Percentiles rank a stretch among this genome's conserved stretches.
phyloP scores from a whole-genome alignment of 2,888 invertebrate genomes.

The Linhomoeus sp. region DNA sequence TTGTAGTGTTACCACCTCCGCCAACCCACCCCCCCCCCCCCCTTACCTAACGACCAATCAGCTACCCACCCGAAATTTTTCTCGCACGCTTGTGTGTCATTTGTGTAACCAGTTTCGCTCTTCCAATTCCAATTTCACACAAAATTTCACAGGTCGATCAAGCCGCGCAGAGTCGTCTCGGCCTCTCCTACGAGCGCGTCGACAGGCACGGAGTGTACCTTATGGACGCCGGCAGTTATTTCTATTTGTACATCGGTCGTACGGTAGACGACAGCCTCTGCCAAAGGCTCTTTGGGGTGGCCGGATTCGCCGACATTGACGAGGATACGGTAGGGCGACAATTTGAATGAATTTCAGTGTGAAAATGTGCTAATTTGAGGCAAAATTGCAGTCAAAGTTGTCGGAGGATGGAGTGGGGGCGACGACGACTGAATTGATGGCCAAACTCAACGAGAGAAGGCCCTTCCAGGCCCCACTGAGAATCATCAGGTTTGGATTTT shows the following conservation, averaged over 20 bases:
- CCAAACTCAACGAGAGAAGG: constrained; percentile 60
- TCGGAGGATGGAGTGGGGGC: constrained; percentile 47
- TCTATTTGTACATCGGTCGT: constrained; percentile 64
- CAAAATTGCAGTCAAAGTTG: constrained; percentile 52
- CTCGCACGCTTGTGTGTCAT: too few species aligned
- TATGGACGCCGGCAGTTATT: constrained; percentile 60
- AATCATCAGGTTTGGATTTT: constrained; percentile 16
- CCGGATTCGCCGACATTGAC: constrained; percentile 48
- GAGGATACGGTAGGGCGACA: constrained; percentile 40
- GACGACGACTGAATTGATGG: constrained; percentile 60
- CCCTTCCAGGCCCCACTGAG: constrained; percentile 56
- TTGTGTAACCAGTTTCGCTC: too few species aligned
- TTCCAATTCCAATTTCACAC: too few species aligned
- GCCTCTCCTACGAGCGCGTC: constrained; percentile 54
- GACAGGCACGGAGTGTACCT: constrained; percentile 66
- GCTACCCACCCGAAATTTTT: too few species aligned
- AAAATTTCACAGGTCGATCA: too few species aligned
- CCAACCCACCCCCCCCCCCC: too few species aligned
- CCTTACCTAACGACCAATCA: too few species aligned
- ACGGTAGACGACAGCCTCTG: constrained; percentile 53
- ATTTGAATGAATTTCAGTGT: background rate
- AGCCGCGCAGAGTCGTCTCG: constrained; percentile 48
- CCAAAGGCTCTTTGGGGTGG: constrained; percentile 53
- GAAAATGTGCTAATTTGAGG: constrained; percentile 31
- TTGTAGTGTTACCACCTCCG: too few species aligned